phyloP scores from a whole-genome alignment of 2,113 vertebrate species.

The Esox niger region DNA sequence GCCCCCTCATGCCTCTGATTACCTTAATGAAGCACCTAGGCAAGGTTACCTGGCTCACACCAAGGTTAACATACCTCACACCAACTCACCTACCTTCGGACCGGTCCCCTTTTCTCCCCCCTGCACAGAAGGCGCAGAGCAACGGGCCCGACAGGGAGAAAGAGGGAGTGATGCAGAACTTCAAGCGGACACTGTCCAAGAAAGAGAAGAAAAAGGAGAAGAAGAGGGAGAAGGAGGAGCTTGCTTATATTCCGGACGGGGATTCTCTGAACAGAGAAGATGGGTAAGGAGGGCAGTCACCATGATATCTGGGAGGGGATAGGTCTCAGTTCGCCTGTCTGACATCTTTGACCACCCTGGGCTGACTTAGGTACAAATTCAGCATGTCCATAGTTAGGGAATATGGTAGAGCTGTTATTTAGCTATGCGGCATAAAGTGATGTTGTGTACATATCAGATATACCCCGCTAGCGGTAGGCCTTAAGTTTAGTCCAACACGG shows the following conservation, averaged over 20 bases:
- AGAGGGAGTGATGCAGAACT: constrained; percentile 97
- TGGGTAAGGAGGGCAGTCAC: constrained; percentile 69
- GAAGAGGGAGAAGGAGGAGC: constrained; percentile 88
- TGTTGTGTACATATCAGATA: too few relatives aligned
- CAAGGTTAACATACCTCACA: neutral
- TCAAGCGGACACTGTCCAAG: constrained; percentile 95
- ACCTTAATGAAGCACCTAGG: too few relatives aligned
- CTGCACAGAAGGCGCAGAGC: constrained; percentile 78
- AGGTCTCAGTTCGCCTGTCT: too few relatives aligned
- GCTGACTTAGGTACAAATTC: too few relatives aligned
- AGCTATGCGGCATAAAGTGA: too few relatives aligned
- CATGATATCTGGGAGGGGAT: too few relatives aligned
- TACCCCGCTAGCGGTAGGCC: too few relatives aligned
- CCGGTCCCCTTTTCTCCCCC: neutral
- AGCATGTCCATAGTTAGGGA: too few relatives aligned
- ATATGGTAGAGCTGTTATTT: too few relatives aligned
- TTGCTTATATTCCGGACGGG: constrained; percentile 80
- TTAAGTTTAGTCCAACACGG: too few relatives aligned
- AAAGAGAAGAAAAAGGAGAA: constrained; percentile 98
- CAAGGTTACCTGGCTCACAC: neutral
- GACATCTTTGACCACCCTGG: too few relatives aligned
- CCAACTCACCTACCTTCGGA: neutral
- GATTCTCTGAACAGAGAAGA: constrained; percentile 83
- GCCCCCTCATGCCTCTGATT: too few relatives aligned
- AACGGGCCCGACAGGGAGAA: constrained; percentile 97